Evolutionary conservation across 2,888 invertebrate genomes (phyloP).

Genomic region (Herminia tarsipennalis): DNA sequence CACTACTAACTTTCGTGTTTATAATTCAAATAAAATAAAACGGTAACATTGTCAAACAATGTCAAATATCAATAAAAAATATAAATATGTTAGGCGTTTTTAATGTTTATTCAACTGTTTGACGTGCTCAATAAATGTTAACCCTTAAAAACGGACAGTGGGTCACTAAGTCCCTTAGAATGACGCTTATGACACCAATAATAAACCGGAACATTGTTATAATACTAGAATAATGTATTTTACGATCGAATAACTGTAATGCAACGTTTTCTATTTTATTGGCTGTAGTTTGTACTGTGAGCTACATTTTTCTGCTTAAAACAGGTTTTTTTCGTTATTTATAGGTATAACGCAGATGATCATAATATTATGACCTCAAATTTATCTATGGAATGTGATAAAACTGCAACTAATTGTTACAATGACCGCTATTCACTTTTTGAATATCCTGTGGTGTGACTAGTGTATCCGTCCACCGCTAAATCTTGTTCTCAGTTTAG

Average conservation of each 20-base stretch:
- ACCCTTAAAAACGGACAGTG: slow-evolving; percentile 20
- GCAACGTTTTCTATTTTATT: slow-evolving; percentile 49
- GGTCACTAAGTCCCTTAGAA: slow-evolving; percentile 32
- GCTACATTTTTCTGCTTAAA: slow-evolving; percentile 43
- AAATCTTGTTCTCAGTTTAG: not conserved
- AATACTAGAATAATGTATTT: slow-evolving; percentile 46
- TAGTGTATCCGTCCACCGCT: too few relatives aligned
- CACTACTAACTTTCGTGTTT: too few relatives aligned
- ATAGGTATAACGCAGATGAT: slow-evolving; percentile 21
- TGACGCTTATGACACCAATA: slow-evolving; percentile 36
- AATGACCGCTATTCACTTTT: not conserved
- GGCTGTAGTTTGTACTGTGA: slow-evolving; percentile 25
- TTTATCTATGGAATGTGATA: slow-evolving; percentile 21
- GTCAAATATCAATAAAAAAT: not conserved
- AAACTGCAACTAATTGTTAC: slow-evolving; percentile 20
- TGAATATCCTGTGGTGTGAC: too few relatives aligned
- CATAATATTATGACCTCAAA: slow-evolving; percentile 28
- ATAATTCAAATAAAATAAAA: too few relatives aligned
- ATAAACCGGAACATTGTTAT: slow-evolving; percentile 40
- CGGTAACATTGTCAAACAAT: too few relatives aligned
- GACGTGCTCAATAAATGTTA: slow-evolving; percentile 11
- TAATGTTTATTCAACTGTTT: slow-evolving; percentile 9
- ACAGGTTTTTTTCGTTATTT: slow-evolving; percentile 40
- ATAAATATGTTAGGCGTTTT: not conserved
- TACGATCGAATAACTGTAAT: slow-evolving; percentile 55